Conservation (phyloP, 2,797 vertebrate genomes). For the Simalia tracyae region DNA sequence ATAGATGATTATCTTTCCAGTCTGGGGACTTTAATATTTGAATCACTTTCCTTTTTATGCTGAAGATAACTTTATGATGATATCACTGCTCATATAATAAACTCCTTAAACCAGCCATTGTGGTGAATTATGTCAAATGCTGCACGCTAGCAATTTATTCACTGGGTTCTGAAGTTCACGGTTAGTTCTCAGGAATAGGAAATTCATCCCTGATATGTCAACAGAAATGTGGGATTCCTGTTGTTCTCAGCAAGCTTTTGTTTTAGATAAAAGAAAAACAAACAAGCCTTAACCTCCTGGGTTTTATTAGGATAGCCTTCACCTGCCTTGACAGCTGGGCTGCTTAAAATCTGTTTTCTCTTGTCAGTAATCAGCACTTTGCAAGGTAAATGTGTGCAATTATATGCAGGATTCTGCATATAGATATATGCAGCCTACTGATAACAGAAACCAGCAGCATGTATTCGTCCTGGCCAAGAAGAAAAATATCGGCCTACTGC, state of each 20-base stretch:
- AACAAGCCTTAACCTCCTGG: background rate
- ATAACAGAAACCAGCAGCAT: background rate
- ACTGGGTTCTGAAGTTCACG: background rate
- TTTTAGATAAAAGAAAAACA: background rate
- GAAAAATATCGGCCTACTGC: background rate
- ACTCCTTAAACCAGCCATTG: background rate
- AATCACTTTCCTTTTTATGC: background rate
- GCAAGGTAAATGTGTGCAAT: background rate
- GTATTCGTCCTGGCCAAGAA: background rate
- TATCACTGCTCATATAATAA: background rate
- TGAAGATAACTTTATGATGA: background rate
- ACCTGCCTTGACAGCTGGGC: conserved; percentile 20
- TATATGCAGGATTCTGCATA: background rate
- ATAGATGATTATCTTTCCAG: background rate
- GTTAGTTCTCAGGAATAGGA: conserved; percentile 22
- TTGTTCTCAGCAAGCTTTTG: conserved; percentile 14
- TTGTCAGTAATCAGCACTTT: conserved; percentile 5
- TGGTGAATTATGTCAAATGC: background rate
- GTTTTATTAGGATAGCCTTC: conserved; percentile 26
- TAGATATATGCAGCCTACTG: background rate
- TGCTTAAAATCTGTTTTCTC: conserved; percentile 20
- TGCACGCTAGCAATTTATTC: conserved; percentile 5
- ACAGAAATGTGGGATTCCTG: conserved; percentile 26
- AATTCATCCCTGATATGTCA: conserved; percentile 36
- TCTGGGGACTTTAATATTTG: background rate